Percentiles rank a stretch among this genome's conserved stretches.
Evolutionary conservation across 1,140 invertebrate species (phyloP).

Genomic region (Heliconius nattereri): DNA sequence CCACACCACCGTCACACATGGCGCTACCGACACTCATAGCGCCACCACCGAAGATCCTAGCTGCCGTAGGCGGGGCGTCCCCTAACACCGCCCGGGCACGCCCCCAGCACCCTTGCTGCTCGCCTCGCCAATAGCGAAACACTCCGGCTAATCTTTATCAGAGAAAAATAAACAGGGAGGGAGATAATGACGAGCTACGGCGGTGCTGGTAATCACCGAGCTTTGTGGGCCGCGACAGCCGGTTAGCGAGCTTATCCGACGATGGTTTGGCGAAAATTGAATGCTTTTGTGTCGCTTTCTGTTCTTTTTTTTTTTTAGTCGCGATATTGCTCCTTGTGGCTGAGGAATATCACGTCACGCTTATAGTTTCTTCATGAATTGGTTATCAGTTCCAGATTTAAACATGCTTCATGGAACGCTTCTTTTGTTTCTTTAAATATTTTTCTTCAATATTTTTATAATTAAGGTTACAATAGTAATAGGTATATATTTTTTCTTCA

Average conservation of each 20-base stretch:
- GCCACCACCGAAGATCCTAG: conserved; percentile 52
- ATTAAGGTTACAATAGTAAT: no score
- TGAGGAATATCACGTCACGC: conserved; percentile 37
- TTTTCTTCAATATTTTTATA: no score
- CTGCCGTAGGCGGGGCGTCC: conserved; percentile 46
- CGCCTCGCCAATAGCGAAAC: conserved; percentile 72
- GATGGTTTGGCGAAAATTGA: conserved; percentile 74
- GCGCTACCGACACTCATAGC: conserved; percentile 50
- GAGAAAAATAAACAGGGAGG: conserved; percentile 78
- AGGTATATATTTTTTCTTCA: no score
- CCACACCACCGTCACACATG: no score
- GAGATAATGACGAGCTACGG: conserved; percentile 69
- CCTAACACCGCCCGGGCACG: conserved; percentile 48
- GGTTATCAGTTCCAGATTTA: no score
- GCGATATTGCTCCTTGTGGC: conserved; percentile 45
- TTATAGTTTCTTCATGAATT: not conserved
- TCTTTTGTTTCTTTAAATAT: no score
- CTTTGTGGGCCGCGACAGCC: conserved; percentile 73
- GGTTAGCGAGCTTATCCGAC: conserved; percentile 67
- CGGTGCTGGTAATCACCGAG: conserved; percentile 69
- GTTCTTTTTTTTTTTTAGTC: conserved; percentile 44
- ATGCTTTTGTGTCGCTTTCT: conserved; percentile 56
- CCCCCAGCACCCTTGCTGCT: conserved; percentile 56
- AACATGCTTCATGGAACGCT: no score
- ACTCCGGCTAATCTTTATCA: conserved; percentile 78